Evolutionary conservation across 2,888 invertebrate species (phyloP).

Genomic region (Athalia circularis): DNA sequence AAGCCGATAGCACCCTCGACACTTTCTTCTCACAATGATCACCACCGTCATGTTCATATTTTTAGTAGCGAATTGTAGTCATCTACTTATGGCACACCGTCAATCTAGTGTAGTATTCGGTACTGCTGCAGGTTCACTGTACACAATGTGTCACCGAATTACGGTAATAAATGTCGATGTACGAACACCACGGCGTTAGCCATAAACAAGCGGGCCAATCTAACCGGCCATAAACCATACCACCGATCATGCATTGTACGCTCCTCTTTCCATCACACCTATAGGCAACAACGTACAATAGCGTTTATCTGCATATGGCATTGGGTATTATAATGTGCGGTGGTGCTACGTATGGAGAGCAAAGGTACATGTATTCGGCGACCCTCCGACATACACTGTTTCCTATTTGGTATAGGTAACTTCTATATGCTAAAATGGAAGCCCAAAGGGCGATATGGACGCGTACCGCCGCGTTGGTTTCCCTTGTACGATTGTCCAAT

Average conservation of each 20-base stretch:
- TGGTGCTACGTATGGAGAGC: not conserved
- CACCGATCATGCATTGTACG: constrained; percentile 41
- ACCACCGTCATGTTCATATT: too few relatives aligned
- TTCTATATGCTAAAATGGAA: not conserved
- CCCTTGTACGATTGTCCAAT: constrained; percentile 14
- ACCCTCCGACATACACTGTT: too few relatives aligned
- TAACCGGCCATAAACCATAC: constrained; percentile 38
- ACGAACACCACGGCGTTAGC: constrained; percentile 14
- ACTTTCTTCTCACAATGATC: too few relatives aligned
- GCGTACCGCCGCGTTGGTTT: too few relatives aligned
- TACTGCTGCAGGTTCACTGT: not conserved
- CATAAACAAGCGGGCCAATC: constrained; percentile 47
- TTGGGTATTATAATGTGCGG: constrained; percentile 21
- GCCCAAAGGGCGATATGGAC: not conserved
- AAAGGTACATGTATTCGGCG: not conserved
- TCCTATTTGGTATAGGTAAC: too few relatives aligned
- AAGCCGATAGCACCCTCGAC: too few relatives aligned
- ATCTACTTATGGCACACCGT: too few relatives aligned
- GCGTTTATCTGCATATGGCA: constrained; percentile 41
- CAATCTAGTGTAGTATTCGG: too few relatives aligned
- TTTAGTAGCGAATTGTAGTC: too few relatives aligned
- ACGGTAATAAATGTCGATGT: constrained; percentile 44
- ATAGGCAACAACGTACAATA: not conserved
- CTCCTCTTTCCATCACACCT: not conserved
- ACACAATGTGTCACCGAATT: constrained; percentile 47